Evolutionary conservation across 53 echinoderm and acorn worm species (phyloP).

Genomic region (Zoroaster sp.): DNA sequence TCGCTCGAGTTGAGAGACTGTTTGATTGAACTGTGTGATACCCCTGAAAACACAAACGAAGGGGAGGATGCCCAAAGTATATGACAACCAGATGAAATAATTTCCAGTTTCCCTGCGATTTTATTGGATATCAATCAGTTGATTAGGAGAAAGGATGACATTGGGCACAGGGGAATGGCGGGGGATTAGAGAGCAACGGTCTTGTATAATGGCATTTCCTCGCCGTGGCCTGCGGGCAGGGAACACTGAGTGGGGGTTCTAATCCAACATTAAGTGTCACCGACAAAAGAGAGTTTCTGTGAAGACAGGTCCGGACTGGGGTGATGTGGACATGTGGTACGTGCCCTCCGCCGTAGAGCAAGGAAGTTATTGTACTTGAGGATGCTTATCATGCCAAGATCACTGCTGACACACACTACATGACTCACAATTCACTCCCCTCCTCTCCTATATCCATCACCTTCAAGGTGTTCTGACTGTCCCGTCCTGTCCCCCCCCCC

Average conservation of each 20-base stretch:
- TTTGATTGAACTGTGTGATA: background rate
- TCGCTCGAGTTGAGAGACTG: background rate
- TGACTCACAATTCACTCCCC: constrained; percentile 37
- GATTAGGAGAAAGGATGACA: constrained; percentile 40
- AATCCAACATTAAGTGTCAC: constrained; percentile 20
- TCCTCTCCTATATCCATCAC: background rate
- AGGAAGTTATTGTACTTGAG: constrained; percentile 42
- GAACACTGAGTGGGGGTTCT: background rate
- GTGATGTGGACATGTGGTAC: constrained; percentile 27
- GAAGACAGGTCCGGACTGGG: constrained; percentile 12
- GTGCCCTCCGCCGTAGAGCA: background rate
- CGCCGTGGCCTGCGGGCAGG: constrained; percentile 31
- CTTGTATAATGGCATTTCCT: constrained; percentile 48
- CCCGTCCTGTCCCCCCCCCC: background rate
- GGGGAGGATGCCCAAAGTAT: background rate
- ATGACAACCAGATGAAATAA: constrained; percentile 45
- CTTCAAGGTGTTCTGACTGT: background rate
- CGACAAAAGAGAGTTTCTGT: constrained; percentile 38
- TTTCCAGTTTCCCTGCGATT: constrained; percentile 46
- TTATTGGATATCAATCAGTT: constrained; percentile 50
- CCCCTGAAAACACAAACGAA: background rate
- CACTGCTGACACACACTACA: constrained; percentile 28
- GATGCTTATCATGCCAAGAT: constrained; percentile 28
- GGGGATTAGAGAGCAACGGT: constrained; percentile 12
- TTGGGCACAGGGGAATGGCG: constrained; percentile 5